phyloP scores from a whole-genome alignment of 2,797 vertebrate species.

The Avahi laniger region DNA sequence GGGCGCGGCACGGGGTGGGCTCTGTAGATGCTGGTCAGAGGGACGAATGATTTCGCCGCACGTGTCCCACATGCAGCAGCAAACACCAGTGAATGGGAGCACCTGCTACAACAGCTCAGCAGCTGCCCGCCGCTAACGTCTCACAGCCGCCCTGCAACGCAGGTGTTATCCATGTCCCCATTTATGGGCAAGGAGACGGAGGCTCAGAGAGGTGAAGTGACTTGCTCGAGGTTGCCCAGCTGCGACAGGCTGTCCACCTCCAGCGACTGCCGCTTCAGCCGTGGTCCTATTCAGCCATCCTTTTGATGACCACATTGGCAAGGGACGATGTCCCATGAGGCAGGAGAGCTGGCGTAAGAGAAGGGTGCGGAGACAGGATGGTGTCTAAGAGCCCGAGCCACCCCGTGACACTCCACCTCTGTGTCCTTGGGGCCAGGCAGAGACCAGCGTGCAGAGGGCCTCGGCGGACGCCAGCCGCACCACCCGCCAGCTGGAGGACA shows the following conservation, averaged over 20 bases:
- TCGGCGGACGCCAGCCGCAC: slow-evolving; percentile 84
- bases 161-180: rapidly evolving
- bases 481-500: slow-evolving; percentile 86
- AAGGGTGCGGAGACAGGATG: background rate
- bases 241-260: background rate
- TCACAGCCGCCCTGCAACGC: too few species aligned
- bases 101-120: rapidly evolving
- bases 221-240: background rate
- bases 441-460: slow-evolving; percentile 87
- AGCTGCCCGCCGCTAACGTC: background rate
- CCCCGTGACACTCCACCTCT: background rate
- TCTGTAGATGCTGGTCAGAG: rapidly evolving
- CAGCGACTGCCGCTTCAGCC: background rate
- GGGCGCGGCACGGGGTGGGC: background rate
- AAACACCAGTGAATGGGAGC: too few species aligned
- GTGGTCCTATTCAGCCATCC: rapidly evolving
- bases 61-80: rapidly evolving
- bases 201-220: background rate
- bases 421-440: slow-evolving; percentile 78
- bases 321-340: background rate
- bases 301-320: background rate
- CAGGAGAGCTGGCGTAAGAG: background rate
- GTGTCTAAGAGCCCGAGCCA: rapidly evolving
- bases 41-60: too few species aligned
- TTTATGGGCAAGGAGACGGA: background rate